Percentiles rank a stretch among this genome's conserved stretches.
phyloP scores from a whole-genome alignment of 2,797 vertebrate genomes.

The Oreochromis mossambicus region DNA sequence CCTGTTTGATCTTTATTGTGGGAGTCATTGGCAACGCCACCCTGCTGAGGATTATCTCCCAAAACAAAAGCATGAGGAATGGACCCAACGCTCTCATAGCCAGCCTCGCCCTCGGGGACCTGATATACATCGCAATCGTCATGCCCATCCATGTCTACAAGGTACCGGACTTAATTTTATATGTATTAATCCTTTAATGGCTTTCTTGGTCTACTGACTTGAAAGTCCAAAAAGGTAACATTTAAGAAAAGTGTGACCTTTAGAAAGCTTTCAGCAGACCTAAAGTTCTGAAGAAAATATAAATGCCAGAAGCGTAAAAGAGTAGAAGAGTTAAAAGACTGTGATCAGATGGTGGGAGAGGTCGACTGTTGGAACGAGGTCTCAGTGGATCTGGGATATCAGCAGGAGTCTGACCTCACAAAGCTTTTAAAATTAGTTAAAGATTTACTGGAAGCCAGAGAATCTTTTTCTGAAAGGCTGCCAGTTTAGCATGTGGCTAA shows the following conservation, averaged over 20 bases:
- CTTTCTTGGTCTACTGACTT: neutral
- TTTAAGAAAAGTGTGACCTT: neutral
- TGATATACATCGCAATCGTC: conserved; percentile 92
- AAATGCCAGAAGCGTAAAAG: neutral
- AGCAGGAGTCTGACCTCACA: neutral
- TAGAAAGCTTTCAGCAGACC: neutral
- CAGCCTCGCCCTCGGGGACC: conserved; percentile 93
- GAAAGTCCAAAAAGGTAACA: neutral
- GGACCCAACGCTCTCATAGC: conserved; percentile 94
- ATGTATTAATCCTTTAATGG: neutral
- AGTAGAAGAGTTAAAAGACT: neutral
- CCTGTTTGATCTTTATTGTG: conserved; percentile 87
- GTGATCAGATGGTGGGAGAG: neutral
- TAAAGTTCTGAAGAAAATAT: neutral
- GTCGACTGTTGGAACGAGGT: neutral
- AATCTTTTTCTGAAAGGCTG: neutral
- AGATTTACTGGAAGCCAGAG: neutral
- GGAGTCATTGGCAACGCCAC: conserved; percentile 92
- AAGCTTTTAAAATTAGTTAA: neutral
- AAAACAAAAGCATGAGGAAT: conserved; percentile 94
- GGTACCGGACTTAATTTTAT: conserved; percentile 61
- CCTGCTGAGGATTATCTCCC: conserved; percentile 92
- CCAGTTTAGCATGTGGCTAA: neutral
- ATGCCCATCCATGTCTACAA: conserved; percentile 87
- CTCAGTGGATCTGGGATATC: neutral